These are phyloP conservation scores for Hybognathus amarus DNA, from an alignment of 2,797 vertebrate species.

Conservation along the genomic window DNA sequence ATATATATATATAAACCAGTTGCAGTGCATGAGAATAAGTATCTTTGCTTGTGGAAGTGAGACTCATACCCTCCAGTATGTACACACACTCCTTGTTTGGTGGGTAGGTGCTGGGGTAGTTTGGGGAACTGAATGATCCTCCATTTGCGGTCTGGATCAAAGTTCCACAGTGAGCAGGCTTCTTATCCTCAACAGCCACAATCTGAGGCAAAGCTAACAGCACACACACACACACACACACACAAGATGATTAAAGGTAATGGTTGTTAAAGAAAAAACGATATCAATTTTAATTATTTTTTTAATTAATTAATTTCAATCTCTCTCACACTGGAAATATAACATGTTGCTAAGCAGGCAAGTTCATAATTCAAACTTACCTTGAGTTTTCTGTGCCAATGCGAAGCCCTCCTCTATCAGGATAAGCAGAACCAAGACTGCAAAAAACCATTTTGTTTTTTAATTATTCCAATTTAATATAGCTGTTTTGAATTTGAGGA, in stretches of 20 bases:
- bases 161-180: constrained; percentile 85
- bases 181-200: constrained; percentile 75
- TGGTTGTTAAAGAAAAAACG: background rate
- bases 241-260: constrained; percentile 3
- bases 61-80: constrained; percentile 91
- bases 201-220: constrained; percentile 75
- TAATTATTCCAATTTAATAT: background rate
- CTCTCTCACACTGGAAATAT: background rate
- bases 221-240: background rate
- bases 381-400: constrained; percentile 89
- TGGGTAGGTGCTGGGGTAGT: constrained; percentile 93
- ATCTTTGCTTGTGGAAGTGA: background rate
- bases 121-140: constrained; percentile 95
- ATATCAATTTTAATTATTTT: too few species aligned
- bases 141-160: constrained; percentile 89
- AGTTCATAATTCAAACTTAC: constrained; percentile 69
- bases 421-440: constrained; percentile 81
- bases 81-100: constrained; percentile 98
- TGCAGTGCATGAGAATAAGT: background rate
- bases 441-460: constrained; percentile 49
- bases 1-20: too few species aligned
- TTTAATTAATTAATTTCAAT: background rate
- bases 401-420: constrained; percentile 90
- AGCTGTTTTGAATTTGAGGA: background rate
- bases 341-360: background rate